phyloP scores from a whole-genome alignment of 2,888 invertebrate genomes.

The Hemistola chrysoprasaria region DNA sequence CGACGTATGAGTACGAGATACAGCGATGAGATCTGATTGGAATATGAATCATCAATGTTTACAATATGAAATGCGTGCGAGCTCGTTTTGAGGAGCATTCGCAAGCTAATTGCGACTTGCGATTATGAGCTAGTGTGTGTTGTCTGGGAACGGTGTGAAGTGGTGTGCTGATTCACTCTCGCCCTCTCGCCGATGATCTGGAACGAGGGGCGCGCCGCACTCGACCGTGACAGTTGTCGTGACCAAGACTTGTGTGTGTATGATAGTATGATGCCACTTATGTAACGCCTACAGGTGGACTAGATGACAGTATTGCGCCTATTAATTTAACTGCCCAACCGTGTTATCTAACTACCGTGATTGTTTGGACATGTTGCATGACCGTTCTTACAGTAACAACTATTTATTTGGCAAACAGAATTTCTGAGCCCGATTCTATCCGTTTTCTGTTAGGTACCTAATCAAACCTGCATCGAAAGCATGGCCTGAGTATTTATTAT shows the following conservation, averaged over 20 bases:
- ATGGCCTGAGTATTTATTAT: too few relatives aligned
- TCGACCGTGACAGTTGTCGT: slow-evolving; percentile 61
- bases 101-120: slow-evolving; percentile 31
- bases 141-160: slow-evolving; percentile 33
- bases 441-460: too few relatives aligned
- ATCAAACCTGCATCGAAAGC: too few relatives aligned
- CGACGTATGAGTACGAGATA: too few relatives aligned
- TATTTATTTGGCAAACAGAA: too few relatives aligned
- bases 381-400: too few relatives aligned
- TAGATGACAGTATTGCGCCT: slow-evolving; percentile 25
- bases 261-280: slow-evolving; percentile 32
- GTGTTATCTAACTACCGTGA: slow-evolving; percentile 25
- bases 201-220: slow-evolving; percentile 49
- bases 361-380: slow-evolving; percentile 10
- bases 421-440: too few relatives aligned
- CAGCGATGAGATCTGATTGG: slow-evolving; percentile 21
- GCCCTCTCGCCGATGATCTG: slow-evolving; percentile 59
- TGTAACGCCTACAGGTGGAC: slow-evolving; percentile 37
- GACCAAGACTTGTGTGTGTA: slow-evolving; percentile 48
- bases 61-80: slow-evolving; percentile 17
- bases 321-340: slow-evolving; percentile 25
- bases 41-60: slow-evolving; percentile 32
- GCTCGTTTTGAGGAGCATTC: slow-evolving; percentile 21
- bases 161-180: slow-evolving; percentile 64
- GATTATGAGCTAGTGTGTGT: slow-evolving; percentile 31